Evolutionary conservation across 2,797 vertebrate genomes (phyloP).

Genomic region (Tenualosa thibaudeaui): DNA sequence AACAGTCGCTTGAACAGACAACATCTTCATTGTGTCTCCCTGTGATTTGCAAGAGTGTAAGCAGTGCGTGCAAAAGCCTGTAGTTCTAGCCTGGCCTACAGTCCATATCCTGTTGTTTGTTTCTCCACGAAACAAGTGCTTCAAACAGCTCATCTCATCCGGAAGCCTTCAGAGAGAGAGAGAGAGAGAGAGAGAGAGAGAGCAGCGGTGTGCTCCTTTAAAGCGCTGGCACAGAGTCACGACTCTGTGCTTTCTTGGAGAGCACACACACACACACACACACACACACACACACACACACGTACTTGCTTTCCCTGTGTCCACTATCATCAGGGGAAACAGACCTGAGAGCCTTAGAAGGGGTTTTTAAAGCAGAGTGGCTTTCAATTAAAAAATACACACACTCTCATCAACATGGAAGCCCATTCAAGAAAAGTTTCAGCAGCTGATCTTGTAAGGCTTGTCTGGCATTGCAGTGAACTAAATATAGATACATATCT

Average conservation of each 20-base stretch:
- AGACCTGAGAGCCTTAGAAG: background rate
- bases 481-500: background rate
- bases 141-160: background rate
- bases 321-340: background rate
- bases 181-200: too few species aligned
- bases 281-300: too few species aligned
- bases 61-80: background rate
- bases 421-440: background rate
- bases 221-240: background rate
- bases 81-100: background rate
- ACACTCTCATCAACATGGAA: background rate
- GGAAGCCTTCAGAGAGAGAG: background rate
- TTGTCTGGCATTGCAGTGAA: background rate
- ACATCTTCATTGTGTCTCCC: background rate
- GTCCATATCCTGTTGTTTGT: background rate
- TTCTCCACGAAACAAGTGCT: background rate
- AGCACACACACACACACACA: background rate
- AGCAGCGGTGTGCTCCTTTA: background rate
- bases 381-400: constrained; percentile 1
- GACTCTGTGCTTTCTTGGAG: background rate
- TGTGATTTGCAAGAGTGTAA: background rate
- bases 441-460: background rate
- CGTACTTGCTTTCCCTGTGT: background rate
- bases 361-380: background rate
- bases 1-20: background rate